Conservation (phyloP, 2,113 vertebrate genomes). For the Cyprichromis sp. region DNA sequence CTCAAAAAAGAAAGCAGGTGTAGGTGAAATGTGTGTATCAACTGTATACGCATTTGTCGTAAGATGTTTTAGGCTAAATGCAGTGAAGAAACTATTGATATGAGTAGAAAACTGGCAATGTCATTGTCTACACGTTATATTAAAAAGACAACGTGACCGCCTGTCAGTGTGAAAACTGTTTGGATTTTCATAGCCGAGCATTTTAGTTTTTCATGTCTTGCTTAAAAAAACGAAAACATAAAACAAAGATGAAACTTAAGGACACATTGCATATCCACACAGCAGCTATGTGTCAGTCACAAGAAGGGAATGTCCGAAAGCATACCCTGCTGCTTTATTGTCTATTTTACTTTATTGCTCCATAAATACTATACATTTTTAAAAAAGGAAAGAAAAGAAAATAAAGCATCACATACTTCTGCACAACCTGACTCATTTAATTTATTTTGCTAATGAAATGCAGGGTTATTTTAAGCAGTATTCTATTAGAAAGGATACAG, state of each 20-base stretch:
- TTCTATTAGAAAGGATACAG: neutral
- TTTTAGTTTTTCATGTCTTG: neutral
- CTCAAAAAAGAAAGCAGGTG: neutral
- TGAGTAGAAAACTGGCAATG: neutral
- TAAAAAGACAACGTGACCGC: neutral
- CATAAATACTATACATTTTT: neutral
- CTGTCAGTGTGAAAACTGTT: neutral
- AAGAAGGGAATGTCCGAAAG: neutral
- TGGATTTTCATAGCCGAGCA: neutral
- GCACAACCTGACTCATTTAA: neutral
- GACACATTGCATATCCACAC: neutral
- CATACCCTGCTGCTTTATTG: neutral
- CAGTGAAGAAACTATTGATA: neutral
- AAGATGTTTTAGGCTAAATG: neutral
- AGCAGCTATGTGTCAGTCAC: neutral
- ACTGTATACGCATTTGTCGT: neutral
- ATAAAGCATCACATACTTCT: neutral
- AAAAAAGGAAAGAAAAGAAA: accelerated
- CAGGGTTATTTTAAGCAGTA: neutral
- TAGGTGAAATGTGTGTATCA: neutral
- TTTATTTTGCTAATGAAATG: accelerated
- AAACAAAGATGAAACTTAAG: neutral
- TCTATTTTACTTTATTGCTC: neutral
- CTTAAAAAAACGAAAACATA: neutral
- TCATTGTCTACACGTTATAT: neutral